Evolutionary conservation across 64 coral and sea anemone species (phyloP), one percentile per base, ranked within the genome.

Genomic region (Stylophora pistillata): DNA sequence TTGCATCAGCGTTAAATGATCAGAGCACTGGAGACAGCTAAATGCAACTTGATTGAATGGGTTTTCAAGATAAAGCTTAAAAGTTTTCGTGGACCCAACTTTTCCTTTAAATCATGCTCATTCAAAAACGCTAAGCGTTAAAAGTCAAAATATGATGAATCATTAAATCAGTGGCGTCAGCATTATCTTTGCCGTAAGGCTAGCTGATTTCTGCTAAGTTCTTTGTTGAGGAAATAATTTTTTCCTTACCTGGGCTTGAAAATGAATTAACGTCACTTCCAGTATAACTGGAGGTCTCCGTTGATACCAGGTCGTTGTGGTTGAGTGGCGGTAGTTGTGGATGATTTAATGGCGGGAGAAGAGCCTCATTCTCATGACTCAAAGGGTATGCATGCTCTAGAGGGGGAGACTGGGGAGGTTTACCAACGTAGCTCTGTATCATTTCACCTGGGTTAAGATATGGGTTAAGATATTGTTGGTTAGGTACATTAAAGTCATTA

Each of bases 261-360:
- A 84, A 84, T n/a, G 80, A 33, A 69, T 69, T 84, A 25, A 41
- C 62, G 14, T 84, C 80, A 84, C 80, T 84, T 69, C 80, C 80
- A 30, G 80, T 84, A 69, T 84, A 84, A 31, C 80, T 68, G 80
- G 61, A 66, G 80, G 80, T 84, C 20, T 84, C 80, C 33, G 80
- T 26, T 68, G 80, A 60, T 84, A 70, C 30, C 80, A 84, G 54
- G 55, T 82, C 61, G 30, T 78, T 60, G 56, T 90, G 88, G 57
- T 85, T 89, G 65, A 94, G 85, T 28, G 93, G 93, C n/a, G 93
- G 93, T 55, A 94, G 88, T 78, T 86, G 62, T 21, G 56, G 78
- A 21, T 94, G 88, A 56, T 94, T 90, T 37, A 94, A 64, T 85
- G 93, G 88, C 28, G 88, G 88, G 57, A 94, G 41, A 53, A 84